Percentiles rank a stretch among this genome's conserved stretches.
These are phyloP conservation scores for Tigriopus japonicus DNA, from an alignment of 1,140 invertebrate species.

Conservation along the genomic window DNA sequence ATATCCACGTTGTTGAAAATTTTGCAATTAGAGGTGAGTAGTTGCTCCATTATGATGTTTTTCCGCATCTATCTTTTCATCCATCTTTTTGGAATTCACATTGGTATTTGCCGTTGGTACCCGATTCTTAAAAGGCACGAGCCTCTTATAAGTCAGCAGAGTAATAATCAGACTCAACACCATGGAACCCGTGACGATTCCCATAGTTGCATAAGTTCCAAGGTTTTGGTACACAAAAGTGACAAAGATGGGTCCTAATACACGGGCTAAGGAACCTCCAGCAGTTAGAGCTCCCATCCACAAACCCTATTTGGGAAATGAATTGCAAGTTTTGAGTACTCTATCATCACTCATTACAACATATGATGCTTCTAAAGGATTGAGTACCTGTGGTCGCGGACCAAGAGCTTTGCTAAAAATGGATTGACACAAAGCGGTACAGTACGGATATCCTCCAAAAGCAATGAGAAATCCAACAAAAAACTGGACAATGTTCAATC, in stretches of 20 bases:
- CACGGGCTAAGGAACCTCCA: conserved; percentile 17
- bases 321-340: too few species aligned
- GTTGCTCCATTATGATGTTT: too few species aligned
- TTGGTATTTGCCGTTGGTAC: background rate
- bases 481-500: background rate
- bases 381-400: conserved; percentile 1
- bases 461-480: background rate
- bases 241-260: conserved; percentile 18
- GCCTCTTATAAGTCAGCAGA: background rate
- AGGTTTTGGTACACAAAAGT: conserved; percentile 17
- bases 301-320: conserved; percentile 15
- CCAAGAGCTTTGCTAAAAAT: conserved; percentile 7
- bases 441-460: background rate
- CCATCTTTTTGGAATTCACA: too few species aligned
- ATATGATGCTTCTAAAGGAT: background rate
- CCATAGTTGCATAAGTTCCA: background rate
- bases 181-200: background rate
- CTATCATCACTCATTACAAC: background rate
- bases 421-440: background rate
- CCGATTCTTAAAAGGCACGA: background rate
- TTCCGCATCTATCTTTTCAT: too few species aligned
- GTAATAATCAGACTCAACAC: background rate
- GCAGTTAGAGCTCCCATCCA: conserved; percentile 20
- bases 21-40: too few species aligned
- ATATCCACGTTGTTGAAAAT: too few species aligned